phyloP scores from a whole-genome alignment of 2,797 vertebrate species.

The Mus caroli region DNA sequence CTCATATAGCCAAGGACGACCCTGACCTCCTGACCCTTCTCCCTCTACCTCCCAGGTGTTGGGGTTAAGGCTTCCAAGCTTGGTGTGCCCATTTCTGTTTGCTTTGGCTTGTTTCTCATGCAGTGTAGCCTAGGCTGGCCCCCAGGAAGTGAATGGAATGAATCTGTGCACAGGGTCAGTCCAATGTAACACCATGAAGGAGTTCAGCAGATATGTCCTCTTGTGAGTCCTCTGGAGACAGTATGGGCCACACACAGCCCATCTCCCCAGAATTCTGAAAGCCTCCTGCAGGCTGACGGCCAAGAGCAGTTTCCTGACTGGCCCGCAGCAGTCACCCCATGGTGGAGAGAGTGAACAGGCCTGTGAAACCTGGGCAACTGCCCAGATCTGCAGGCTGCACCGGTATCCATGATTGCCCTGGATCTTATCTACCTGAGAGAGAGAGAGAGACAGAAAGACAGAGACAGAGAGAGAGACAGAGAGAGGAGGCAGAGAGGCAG shows the following conservation, averaged over 20 bases:
- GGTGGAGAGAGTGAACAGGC: neutral
- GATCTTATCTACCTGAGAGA: neutral
- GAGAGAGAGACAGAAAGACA: too few species aligned
- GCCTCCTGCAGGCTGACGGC: neutral
- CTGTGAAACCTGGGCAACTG: neutral
- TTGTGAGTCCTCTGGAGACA: neutral
- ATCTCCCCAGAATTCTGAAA: neutral
- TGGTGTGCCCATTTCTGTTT: neutral
- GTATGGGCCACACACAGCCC: fast-evolving
- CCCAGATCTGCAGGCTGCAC: neutral
- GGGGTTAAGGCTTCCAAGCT: neutral
- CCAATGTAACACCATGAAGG: neutral
- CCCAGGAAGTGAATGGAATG: neutral
- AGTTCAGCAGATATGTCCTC: neutral
- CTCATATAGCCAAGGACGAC: neutral
- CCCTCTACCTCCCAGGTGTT: neutral
- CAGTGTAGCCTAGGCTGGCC: neutral
- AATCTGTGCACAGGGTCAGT: neutral
- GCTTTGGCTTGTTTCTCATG: neutral
- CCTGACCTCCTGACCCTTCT: neutral
- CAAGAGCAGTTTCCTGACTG: neutral
- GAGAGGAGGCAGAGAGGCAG: too few species aligned
- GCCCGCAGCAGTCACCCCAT: neutral
- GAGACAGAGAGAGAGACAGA: too few species aligned
- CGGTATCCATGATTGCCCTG: neutral